Percentiles rank a stretch among this genome's conserved stretches.
Evolutionary conservation across 2,888 invertebrate species (phyloP).

Genomic region (Keiferia lycopersicella): DNA sequence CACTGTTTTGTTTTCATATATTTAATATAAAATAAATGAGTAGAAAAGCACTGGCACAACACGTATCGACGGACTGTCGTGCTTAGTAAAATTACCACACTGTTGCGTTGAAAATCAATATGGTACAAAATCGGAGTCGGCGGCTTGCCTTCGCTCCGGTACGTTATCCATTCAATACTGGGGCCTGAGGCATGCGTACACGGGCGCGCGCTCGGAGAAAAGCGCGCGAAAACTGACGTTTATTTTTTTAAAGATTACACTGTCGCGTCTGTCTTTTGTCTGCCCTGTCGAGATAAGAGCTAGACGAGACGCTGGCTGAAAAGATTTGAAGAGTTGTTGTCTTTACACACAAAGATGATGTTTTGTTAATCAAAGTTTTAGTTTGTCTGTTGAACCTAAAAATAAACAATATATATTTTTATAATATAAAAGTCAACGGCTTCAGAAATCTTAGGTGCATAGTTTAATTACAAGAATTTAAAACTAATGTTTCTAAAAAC

Average conservation of each 20-base stretch:
- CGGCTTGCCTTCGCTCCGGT: slow-evolving; percentile 42
- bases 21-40: slow-evolving; percentile 36
- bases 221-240: slow-evolving; percentile 73
- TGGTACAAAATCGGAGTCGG: slow-evolving; percentile 51
- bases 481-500: too few relatives aligned
- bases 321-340: slow-evolving; percentile 16
- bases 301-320: slow-evolving; percentile 15
- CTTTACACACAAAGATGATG: neutral
- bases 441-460: too few relatives aligned
- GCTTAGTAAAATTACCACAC: slow-evolving; percentile 57
- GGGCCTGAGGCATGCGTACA: slow-evolving; percentile 66
- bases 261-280: slow-evolving; percentile 33
- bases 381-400: neutral
- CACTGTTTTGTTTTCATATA: slow-evolving; percentile 52
- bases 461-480: too few relatives aligned
- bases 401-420: neutral
- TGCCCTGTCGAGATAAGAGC: slow-evolving; percentile 38
- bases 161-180: slow-evolving; percentile 68
- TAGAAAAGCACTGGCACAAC: slow-evolving; percentile 57
- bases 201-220: slow-evolving; percentile 42
- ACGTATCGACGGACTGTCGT: slow-evolving; percentile 50
- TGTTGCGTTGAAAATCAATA: slow-evolving; percentile 71
- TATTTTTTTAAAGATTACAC: slow-evolving; percentile 48
- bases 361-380: neutral
- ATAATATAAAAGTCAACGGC: too few relatives aligned